Evolutionary conservation across 2,888 invertebrate genomes (phyloP).

Genomic region (Philhelius pedissequus): DNA sequence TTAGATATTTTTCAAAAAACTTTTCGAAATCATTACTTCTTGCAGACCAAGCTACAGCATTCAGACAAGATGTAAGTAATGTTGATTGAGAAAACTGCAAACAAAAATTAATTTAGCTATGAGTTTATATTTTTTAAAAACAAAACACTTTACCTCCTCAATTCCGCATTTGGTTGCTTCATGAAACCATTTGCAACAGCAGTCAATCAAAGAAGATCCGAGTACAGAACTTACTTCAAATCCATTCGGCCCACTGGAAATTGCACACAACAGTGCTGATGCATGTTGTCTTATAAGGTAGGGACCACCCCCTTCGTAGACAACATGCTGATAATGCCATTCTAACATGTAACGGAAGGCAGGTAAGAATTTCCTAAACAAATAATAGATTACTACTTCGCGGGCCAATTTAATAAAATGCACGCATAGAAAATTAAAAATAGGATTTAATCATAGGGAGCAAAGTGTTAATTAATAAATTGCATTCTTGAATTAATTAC

Average conservation of each 20-base stretch:
- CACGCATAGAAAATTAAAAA: slow-evolving; percentile 43
- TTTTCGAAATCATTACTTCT: slow-evolving; percentile 69
- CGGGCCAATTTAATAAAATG: neutral
- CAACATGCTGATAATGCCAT: slow-evolving; percentile 77
- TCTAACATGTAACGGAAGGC: slow-evolving; percentile 77
- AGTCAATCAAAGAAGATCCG: slow-evolving; percentile 74
- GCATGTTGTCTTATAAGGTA: slow-evolving; percentile 78
- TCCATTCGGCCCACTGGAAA: slow-evolving; percentile 73
- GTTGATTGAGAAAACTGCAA: slow-evolving; percentile 77
- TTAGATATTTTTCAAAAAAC: slow-evolving; percentile 74
- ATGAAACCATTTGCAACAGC: slow-evolving; percentile 77
- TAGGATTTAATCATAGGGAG: neutral
- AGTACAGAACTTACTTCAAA: slow-evolving; percentile 73
- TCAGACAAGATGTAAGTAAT: slow-evolving; percentile 74
- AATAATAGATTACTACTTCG: slow-evolving; percentile 40
- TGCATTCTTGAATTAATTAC: neutral
- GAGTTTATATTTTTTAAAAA: neutral
- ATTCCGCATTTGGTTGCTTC: slow-evolving; percentile 73
- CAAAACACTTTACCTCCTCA: slow-evolving; percentile 72
- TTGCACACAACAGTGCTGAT: slow-evolving; percentile 74
- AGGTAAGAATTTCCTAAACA: slow-evolving; percentile 75
- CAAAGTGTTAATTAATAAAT: slow-evolving; percentile 22
- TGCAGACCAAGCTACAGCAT: slow-evolving; percentile 74
- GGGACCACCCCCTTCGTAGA: slow-evolving; percentile 76
- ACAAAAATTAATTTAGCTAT: neutral